Percentiles rank a stretch among this genome's conserved stretches.
Evolutionary conservation across 2,113 vertebrate genomes (phyloP).

Genomic region (Alouatta palliata): DNA sequence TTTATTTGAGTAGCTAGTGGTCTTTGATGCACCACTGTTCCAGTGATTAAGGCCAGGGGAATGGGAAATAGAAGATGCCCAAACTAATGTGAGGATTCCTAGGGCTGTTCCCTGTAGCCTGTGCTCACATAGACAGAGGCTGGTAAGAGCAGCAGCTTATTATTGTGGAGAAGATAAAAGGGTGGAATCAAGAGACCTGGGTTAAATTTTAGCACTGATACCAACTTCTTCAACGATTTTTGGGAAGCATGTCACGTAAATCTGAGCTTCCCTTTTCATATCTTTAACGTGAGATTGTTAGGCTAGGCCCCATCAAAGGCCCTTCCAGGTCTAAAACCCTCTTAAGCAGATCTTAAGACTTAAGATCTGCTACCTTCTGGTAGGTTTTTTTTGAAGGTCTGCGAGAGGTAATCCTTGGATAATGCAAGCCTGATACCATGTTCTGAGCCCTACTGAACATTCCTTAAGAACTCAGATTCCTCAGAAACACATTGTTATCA

Average conservation of each 20-base stretch:
- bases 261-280: conserved; percentile 23
- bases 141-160: not conserved
- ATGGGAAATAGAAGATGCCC: not conserved
- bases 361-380: conserved; percentile 19
- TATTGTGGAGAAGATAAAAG: not conserved
- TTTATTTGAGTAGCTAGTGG: not conserved
- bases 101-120: not conserved
- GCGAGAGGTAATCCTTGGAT: not conserved
- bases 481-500: not conserved
- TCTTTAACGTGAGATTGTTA: conserved; percentile 39
- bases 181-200: not conserved
- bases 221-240: not conserved
- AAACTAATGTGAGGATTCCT: not conserved
- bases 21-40: not conserved
- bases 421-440: not conserved
- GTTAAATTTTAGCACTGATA: conserved; percentile 5
- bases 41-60: not conserved
- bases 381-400: not conserved
- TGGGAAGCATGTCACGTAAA: conserved; percentile 22
- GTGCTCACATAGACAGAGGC: not conserved
- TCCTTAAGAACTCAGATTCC: not conserved
- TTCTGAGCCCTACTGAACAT: not conserved
- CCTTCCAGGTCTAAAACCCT: not conserved
- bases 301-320: conserved; percentile 20
- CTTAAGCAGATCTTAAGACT: no score